These are phyloP conservation scores for Helobdella robusta DNA, from an alignment of 2,888 invertebrate species.

Conservation along the genomic window DNA sequence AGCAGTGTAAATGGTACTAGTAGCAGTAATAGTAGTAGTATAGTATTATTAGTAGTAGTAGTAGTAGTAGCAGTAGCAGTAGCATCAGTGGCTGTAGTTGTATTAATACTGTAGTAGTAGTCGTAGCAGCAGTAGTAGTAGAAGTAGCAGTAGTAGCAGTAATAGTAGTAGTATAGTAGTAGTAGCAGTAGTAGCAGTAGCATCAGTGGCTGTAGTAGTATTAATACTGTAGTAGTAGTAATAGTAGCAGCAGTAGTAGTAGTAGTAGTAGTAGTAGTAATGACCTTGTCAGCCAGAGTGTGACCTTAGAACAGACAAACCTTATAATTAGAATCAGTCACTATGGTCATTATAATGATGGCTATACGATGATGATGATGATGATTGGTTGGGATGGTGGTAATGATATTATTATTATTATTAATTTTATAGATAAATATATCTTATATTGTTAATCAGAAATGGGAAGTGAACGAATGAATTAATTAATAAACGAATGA, in stretches of 20 bases:
- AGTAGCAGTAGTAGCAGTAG: neutral
- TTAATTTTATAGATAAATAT: neutral
- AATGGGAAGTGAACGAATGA: neutral
- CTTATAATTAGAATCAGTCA: slow-evolving; percentile 10
- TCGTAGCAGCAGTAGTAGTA: too few relatives aligned
- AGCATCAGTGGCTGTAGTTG: slow-evolving; percentile 55
- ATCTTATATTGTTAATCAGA: neutral
- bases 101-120: too few relatives aligned
- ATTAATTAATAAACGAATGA: neutral
- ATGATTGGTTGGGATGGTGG: too few relatives aligned
- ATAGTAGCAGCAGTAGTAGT: neutral
- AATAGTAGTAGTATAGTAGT: too few relatives aligned
- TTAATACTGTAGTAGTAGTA: neutral
- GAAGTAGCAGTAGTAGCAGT: slow-evolving; percentile 10
- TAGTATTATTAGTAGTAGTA: slow-evolving; percentile 51
- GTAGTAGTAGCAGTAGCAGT: neutral
- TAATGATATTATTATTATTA: slow-evolving; percentile 9
- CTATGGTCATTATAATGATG: slow-evolving; percentile 3
- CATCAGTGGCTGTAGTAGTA: neutral
- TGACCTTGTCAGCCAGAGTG: neutral
- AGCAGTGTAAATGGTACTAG: neutral
- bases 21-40: neutral
- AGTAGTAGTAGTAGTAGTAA: slow-evolving; percentile 9
- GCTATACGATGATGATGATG: too few relatives aligned
- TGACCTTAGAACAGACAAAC: too few relatives aligned